Conservation (phyloP, 2,888 invertebrate genomes). For the Parasteatoda lunata region DNA sequence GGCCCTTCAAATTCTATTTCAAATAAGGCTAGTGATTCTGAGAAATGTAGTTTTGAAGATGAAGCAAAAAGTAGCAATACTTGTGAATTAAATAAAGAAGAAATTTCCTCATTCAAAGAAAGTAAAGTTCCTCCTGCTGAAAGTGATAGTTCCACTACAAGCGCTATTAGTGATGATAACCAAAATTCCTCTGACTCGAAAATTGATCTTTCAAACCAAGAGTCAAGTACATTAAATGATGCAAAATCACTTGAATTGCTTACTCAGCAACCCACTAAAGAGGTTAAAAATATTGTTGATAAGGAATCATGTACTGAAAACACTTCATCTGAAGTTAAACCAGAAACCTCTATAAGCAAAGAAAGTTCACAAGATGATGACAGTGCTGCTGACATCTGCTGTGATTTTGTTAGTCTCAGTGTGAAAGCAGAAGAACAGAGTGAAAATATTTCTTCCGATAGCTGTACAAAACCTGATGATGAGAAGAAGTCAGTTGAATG, state of each 20-base stretch:
- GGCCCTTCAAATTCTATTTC: not conserved
- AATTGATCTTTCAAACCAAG: not conserved
- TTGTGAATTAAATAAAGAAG: constrained; percentile 8
- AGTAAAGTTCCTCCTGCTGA: constrained; percentile 31
- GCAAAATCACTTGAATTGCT: not conserved
- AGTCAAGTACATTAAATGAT: not conserved
- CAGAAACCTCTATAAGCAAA: not conserved
- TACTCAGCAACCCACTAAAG: not conserved
- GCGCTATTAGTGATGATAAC: not conserved
- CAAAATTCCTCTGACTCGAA: not conserved
- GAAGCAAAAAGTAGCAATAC: not conserved
- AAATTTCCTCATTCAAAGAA: constrained; percentile 8
- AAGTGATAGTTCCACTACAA: constrained; percentile 4
- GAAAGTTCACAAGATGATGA: no score
- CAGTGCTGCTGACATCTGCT: no score
- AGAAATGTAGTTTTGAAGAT: not conserved
- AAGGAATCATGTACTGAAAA: not conserved
- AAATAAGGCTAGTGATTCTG: constrained; percentile 10
- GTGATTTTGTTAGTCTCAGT: no score
- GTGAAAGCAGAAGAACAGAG: no score
- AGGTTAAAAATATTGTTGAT: not conserved
- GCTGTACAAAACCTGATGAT: no score
- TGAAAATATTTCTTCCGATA: no score
- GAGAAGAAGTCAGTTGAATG: no score
- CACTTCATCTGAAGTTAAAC: not conserved